Evolutionary conservation across 37 sponge, comb jelly and placozoan species (phyloP).

Genomic region (Oscarella lobularis): DNA sequence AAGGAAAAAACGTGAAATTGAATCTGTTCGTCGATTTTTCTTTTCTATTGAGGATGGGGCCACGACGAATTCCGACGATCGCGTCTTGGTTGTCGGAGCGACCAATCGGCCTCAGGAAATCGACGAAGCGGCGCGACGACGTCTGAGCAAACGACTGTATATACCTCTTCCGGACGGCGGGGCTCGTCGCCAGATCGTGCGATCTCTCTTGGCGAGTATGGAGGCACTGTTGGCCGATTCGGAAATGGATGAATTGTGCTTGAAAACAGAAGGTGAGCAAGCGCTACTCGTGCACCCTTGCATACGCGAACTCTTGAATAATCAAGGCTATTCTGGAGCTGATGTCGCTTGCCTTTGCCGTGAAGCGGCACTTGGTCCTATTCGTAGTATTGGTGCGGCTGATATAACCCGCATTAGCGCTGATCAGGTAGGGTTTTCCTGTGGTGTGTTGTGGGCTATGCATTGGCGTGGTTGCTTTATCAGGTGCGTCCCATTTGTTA

Average conservation of each 20-base stretch:
- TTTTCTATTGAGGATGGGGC: constrained; percentile 66
- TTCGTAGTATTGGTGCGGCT: constrained; percentile 40
- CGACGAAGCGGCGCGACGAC: constrained; percentile 91
- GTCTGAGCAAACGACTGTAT: constrained; percentile 93
- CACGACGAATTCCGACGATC: constrained; percentile 55
- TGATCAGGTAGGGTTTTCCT: constrained; percentile 57
- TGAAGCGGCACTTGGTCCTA: constrained; percentile 90
- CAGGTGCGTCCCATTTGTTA: constrained; percentile 72
- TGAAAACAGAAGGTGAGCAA: constrained; percentile 48
- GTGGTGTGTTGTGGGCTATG: too few relatives aligned
- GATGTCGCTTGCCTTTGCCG: constrained; percentile 91
- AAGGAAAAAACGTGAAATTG: neutral
- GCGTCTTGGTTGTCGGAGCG: constrained; percentile 70
- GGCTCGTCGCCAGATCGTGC: constrained; percentile 69
- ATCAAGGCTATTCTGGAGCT: constrained; percentile 96
- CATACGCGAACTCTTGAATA: too few relatives aligned
- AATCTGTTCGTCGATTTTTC: constrained; percentile 2
- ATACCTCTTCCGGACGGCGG: constrained; percentile 85
- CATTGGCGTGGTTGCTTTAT: too few relatives aligned
- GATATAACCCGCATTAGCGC: constrained; percentile 60
- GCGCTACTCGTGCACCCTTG: too few relatives aligned
- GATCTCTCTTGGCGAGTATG: constrained; percentile 59
- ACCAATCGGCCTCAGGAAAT: constrained; percentile 91
- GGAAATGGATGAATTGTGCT: constrained; percentile 40
- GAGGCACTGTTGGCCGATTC: constrained; percentile 37